Evolutionary conservation across 2,797 vertebrate genomes (phyloP).

Genomic region (Microctenopoma steveboyesi): DNA sequence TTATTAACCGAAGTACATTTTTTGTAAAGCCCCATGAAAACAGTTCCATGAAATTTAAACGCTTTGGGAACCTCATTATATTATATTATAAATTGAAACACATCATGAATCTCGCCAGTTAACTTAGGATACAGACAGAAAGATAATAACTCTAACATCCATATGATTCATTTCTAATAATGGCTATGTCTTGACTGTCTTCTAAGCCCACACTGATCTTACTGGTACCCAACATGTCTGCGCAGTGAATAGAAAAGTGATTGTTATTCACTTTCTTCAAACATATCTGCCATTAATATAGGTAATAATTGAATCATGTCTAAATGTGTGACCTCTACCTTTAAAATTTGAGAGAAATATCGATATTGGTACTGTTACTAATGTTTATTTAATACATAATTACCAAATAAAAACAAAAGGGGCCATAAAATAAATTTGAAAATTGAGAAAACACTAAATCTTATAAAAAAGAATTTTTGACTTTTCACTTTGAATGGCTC

Average conservation of each 20-base stretch:
- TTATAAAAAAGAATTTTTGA: too few species aligned
- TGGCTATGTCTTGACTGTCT: conserved; percentile 24
- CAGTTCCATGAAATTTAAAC: conserved; percentile 8
- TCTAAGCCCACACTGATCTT: conserved; percentile 26
- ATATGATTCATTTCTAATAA: conserved; percentile 21
- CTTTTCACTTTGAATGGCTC: too few species aligned
- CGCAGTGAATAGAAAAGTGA: conserved; percentile 29
- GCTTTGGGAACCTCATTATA: conserved; percentile 10
- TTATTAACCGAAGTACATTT: conserved; percentile 39
- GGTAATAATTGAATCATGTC: not conserved
- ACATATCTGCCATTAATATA: conserved; percentile 14
- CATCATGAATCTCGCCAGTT: conserved; percentile 31
- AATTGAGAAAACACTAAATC: too few species aligned
- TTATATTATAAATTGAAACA: conserved; percentile 42
- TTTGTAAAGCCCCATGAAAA: conserved; percentile 34
- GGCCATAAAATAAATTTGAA: too few species aligned
- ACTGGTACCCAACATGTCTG: conserved; percentile 13
- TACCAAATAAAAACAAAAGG: too few species aligned
- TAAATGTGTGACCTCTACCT: too few species aligned
- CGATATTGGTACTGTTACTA: too few species aligned
- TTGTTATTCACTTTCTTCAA: conserved; percentile 20
- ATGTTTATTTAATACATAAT: too few species aligned
- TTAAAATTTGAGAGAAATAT: too few species aligned
- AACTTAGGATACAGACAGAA: conserved; percentile 25
- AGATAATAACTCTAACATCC: conserved; percentile 29